Evolutionary conservation across 1,140 invertebrate species (phyloP).

Genomic region (Lepeophtheirus salmonis): DNA sequence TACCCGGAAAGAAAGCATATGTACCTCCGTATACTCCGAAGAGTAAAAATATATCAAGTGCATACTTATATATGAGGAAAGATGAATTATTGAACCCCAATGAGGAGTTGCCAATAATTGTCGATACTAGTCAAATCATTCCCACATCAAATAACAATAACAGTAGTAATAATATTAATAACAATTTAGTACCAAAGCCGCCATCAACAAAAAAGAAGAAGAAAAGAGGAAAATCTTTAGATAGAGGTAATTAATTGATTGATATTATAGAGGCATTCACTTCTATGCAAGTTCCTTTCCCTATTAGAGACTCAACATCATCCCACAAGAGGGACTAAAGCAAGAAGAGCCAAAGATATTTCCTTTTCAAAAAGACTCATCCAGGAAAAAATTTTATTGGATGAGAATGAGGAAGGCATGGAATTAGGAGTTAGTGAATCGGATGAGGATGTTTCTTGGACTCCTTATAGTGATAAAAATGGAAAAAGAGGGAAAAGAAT

Average conservation of each 20-base stretch:
- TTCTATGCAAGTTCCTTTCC: not conserved
- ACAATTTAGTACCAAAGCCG: not conserved
- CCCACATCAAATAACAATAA: not conserved
- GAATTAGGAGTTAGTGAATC: not conserved
- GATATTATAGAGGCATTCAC: not conserved
- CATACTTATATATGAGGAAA: not conserved
- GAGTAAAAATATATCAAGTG: not conserved
- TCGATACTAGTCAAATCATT: not conserved
- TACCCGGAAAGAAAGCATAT: constrained; percentile 4
- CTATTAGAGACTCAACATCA: not conserved
- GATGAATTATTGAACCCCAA: not conserved
- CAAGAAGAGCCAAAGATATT: constrained; percentile 1
- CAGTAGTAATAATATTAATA: not conserved
- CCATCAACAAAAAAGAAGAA: not conserved
- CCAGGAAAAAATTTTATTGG: not conserved
- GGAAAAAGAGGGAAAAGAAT: no score
- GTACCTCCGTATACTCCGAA: constrained; percentile 7
- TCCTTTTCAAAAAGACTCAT: not conserved
- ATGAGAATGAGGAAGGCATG: not conserved
- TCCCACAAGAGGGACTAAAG: not conserved
- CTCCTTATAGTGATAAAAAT: not conserved
- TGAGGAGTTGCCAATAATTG: not conserved
- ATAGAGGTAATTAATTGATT: not conserved
- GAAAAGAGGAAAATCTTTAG: not conserved
- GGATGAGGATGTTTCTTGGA: constrained; percentile 4